Conservation (phyloP, 2,888 invertebrate species). For the Petrolisthes cinctipes region DNA sequence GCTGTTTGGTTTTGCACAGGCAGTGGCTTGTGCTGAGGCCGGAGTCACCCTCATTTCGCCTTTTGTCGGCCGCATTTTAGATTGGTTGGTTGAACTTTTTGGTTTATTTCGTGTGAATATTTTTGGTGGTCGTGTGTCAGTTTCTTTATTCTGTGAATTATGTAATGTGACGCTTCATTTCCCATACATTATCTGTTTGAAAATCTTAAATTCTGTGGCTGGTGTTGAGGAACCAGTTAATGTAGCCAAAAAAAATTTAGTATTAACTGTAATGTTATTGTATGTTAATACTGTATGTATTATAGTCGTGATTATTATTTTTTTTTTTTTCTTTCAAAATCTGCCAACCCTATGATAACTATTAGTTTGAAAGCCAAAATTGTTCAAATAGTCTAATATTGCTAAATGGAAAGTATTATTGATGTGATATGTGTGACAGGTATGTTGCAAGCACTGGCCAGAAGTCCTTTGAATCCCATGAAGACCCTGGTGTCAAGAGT, state of each 20-base stretch:
- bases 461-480: conserved; percentile 84
- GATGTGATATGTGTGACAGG: conserved; percentile 70
- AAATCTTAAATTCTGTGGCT: no score
- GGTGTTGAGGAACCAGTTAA: no score
- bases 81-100: conserved; percentile 79
- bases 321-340: no score
- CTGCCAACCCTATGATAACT: no score
- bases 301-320: no score
- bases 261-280: no score
- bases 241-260: no score
- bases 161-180: neutral
- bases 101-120: neutral
- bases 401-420: no score
- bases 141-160: neutral
- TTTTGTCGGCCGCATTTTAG: conserved; percentile 97
- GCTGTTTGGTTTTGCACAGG: conserved; percentile 94
- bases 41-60: conserved; percentile 98
- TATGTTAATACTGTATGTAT: no score
- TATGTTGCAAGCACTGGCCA: conserved; percentile 88
- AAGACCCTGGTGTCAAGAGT: conserved; percentile 95
- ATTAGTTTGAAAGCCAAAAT: no score
- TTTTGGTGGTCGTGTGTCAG: neutral
- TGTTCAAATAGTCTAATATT: no score
- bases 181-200: neutral
- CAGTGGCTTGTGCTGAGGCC: conserved; percentile 98